Evolutionary conservation across 2,888 invertebrate genomes (phyloP).

Genomic region (Yponomeuta cagnagella): DNA sequence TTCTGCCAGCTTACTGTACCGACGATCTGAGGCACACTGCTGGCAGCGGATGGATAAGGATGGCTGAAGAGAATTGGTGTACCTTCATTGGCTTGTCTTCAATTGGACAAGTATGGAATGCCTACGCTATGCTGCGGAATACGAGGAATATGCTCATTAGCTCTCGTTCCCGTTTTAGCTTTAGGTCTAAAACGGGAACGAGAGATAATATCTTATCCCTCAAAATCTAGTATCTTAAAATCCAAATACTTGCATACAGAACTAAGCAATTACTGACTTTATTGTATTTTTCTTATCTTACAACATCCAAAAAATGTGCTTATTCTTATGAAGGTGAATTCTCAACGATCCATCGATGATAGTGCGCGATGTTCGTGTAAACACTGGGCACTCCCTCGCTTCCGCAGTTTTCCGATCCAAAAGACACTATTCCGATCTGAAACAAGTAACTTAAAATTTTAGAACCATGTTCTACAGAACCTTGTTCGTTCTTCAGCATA

Average conservation of each 20-base stretch:
- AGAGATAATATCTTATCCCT: too few species aligned
- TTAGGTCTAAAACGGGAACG: too few species aligned
- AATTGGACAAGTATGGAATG: too few species aligned
- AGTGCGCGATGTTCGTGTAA: conserved; percentile 84
- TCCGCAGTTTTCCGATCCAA: conserved; percentile 86
- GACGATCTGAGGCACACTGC: too few species aligned
- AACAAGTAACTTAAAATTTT: conserved; percentile 20
- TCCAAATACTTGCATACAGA: background rate
- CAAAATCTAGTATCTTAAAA: background rate
- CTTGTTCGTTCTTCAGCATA: background rate
- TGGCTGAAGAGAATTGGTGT: too few species aligned
- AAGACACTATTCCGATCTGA: conserved; percentile 86
- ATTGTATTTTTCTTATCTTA: background rate
- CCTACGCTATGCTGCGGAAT: too few species aligned
- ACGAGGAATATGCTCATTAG: too few species aligned
- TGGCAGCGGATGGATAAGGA: too few species aligned
- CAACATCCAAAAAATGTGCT: background rate
- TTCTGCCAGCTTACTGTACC: too few species aligned
- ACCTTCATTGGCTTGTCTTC: too few species aligned
- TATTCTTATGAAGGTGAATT: conserved; percentile 69
- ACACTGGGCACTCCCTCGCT: conserved; percentile 84
- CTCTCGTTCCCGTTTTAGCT: too few species aligned
- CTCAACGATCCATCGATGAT: conserved; percentile 84
- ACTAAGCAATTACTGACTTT: background rate
- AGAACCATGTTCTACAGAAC: background rate